A percentile compares a stretch with the other conserved stretches of the same genome.
These are phyloP conservation scores for Tachuris rubrigastra DNA, from an alignment of 2,113 vertebrate species.

Conservation along the genomic window DNA sequence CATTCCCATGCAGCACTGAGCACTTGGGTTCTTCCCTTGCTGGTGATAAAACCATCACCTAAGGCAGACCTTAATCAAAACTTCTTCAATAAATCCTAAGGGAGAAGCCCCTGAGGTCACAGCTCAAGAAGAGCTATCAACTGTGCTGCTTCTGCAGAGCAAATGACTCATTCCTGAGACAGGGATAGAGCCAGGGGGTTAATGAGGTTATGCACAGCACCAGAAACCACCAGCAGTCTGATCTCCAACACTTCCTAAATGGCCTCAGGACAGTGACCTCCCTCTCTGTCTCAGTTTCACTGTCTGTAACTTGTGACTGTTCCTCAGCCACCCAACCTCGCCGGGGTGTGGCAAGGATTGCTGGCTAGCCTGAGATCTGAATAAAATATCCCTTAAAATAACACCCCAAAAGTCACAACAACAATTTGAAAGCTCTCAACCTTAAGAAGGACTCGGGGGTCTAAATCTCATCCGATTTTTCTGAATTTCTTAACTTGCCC, in stretches of 20 bases:
- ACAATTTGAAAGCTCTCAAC: neutral
- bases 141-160: neutral
- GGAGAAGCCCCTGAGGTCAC: neutral
- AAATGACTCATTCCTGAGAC: slow-evolving; percentile 1
- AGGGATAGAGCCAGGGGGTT: neutral
- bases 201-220: neutral
- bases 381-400: neutral
- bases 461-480: neutral
- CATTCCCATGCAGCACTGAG: neutral
- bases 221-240: neutral
- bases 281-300: neutral
- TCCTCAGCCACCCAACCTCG: neutral
- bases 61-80: neutral
- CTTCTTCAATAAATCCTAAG: neutral
- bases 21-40: neutral
- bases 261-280: neutral
- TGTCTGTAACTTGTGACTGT: neutral
- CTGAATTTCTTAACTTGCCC: neutral
- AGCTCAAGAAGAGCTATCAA: neutral
- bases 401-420: neutral
- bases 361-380: neutral
- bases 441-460: neutral
- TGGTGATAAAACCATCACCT: neutral
- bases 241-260: neutral
- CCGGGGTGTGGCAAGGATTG: neutral